Percentiles rank a stretch among this genome's conserved stretches.
phyloP scores from a whole-genome alignment of 1,140 invertebrate genomes.

The Drosophila repletoides region DNA sequence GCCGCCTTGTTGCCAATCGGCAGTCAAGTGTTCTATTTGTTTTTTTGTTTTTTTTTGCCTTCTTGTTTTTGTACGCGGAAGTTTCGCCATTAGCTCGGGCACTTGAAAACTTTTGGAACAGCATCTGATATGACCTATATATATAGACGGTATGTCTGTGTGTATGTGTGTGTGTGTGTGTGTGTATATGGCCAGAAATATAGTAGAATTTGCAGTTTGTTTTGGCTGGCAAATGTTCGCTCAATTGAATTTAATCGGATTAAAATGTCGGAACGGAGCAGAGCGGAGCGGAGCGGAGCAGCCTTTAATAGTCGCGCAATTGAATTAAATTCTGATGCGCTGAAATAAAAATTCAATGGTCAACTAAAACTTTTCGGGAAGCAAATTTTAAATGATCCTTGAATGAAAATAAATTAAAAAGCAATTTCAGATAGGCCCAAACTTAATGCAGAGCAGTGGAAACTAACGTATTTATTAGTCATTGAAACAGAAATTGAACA shows the following conservation, averaged over 20 bases:
- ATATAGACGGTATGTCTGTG: constrained; percentile 15
- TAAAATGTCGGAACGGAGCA: no score
- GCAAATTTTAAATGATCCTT: constrained; percentile 1
- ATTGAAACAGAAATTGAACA: no score
- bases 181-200: no score
- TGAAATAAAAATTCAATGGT: constrained; percentile 24
- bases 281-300: no score
- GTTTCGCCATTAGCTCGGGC: constrained; percentile 27
- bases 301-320: constrained; percentile 58
- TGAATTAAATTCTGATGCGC: constrained; percentile 63
- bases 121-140: constrained; percentile 47
- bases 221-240: constrained; percentile 32
- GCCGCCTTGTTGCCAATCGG: constrained; percentile 25
- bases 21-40: constrained; percentile 9
- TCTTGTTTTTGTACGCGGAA: constrained; percentile 18
- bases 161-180: neutral
- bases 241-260: constrained; percentile 58
- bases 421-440: neutral
- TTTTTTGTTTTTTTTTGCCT: neutral
- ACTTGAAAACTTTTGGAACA: constrained; percentile 38
- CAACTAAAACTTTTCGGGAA: constrained; percentile 16
- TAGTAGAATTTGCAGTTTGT: no score
- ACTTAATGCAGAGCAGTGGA: no score
- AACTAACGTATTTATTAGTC: no score
- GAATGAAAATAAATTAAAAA: constrained; percentile 10